These are phyloP conservation scores for Trichacis sp. DNA, from an alignment of 2,888 invertebrate species.

Conservation along the genomic window DNA sequence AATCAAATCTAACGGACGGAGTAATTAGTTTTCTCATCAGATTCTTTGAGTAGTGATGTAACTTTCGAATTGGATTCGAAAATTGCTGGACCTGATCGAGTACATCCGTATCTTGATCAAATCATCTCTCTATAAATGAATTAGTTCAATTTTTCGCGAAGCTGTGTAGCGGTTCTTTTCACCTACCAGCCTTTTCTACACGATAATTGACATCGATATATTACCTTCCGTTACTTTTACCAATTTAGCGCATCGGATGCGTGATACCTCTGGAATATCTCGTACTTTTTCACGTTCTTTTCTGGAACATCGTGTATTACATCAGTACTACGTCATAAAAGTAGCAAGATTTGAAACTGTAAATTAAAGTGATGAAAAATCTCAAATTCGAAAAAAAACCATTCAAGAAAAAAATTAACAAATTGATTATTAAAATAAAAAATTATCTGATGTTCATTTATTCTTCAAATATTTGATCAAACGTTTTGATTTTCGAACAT, in stretches of 20 bases:
- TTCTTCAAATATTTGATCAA: no score
- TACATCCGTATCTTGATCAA: not conserved
- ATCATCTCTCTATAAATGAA: constrained; percentile 12
- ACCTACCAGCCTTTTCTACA: not conserved
- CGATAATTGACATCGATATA: constrained; percentile 16
- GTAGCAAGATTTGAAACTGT: no score
- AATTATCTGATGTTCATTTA: no score
- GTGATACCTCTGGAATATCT: not conserved
- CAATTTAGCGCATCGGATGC: constrained; percentile 4
- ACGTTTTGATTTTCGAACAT: no score
- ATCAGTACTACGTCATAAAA: not conserved
- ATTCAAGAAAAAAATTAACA: no score
- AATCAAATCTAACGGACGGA: no score
- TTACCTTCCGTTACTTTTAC: constrained; percentile 2
- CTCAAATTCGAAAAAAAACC: no score
- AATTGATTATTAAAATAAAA: no score
- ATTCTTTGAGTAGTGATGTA: no score
- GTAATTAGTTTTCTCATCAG: no score
- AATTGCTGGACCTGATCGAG: not conserved
- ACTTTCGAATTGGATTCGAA: not conserved
- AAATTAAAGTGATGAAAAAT: no score
- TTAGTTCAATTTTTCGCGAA: constrained; percentile 9
- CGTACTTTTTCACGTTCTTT: not conserved
- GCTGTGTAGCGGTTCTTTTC: not conserved
- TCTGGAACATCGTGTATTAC: not conserved